These are phyloP conservation scores for Pseudococcus jackbeardsleyi DNA, from an alignment of 2,888 invertebrate species.

Conservation along the genomic window DNA sequence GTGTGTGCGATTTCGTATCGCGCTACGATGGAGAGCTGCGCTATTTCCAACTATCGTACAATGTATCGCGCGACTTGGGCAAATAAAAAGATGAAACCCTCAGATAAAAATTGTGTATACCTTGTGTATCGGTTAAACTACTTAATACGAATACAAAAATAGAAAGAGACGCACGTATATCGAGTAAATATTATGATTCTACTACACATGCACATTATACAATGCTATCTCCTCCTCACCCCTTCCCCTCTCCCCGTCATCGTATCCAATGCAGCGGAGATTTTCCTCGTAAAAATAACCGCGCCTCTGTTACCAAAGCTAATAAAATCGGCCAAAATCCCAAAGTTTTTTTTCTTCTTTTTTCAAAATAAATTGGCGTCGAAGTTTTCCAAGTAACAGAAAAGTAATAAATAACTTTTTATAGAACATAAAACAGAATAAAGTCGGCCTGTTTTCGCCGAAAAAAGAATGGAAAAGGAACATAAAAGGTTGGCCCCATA, in stretches of 20 bases:
- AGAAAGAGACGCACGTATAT: not conserved
- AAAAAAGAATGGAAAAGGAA: slow-evolving; percentile 19
- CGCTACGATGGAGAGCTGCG: not conserved
- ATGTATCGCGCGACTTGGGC: not conserved
- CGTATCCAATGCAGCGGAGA: not conserved
- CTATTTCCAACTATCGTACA: not conserved
- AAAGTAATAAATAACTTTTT: slow-evolving; percentile 55
- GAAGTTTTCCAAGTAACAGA: slow-evolving; percentile 36
- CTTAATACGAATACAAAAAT: not conserved
- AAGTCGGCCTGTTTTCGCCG: slow-evolving; percentile 5
- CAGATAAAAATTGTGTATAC: not conserved
- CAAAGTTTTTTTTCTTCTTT: slow-evolving; percentile 27
- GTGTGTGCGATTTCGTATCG: not conserved
- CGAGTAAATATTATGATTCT: not conserved
- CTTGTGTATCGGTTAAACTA: not conserved
- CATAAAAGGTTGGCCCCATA: slow-evolving; percentile 16
- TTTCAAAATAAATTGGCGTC: slow-evolving; percentile 35
- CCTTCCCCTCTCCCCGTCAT: not conserved
- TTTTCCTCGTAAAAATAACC: slow-evolving; percentile 35
- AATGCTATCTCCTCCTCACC: not conserved
- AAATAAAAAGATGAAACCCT: slow-evolving; percentile 1
- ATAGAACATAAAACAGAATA: slow-evolving; percentile 50
- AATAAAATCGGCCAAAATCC: slow-evolving; percentile 51
- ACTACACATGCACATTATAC: not conserved
- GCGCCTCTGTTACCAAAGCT: not conserved